Evolutionary conservation across 1,140 invertebrate genomes (phyloP).

Genomic region (Ooceraea biroi): DNA sequence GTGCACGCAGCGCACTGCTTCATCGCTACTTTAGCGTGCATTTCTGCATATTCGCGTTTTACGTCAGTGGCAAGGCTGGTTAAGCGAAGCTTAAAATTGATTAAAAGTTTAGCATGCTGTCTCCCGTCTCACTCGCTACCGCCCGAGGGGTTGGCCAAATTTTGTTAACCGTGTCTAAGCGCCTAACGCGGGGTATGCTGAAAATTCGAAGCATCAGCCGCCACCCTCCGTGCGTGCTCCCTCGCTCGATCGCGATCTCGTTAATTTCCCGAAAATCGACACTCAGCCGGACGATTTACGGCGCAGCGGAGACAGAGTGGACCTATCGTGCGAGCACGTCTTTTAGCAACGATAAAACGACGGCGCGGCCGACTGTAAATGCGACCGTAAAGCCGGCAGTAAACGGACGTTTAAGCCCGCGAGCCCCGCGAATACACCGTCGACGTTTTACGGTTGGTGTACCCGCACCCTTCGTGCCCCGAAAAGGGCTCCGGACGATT

Average conservation of each 20-base stretch:
- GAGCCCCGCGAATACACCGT: not conserved
- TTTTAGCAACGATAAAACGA: conserved; percentile 33
- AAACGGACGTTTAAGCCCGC: conserved; percentile 42
- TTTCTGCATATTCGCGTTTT: not conserved
- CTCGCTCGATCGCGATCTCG: conserved; percentile 8
- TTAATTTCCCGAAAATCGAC: conserved; percentile 36
- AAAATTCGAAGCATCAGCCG: too few relatives aligned
- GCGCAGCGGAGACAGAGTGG: conserved; percentile 1
- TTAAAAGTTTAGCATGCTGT: conserved; percentile 18
- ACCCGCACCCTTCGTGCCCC: not conserved
- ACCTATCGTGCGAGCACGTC: not conserved
- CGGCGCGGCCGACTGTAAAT: conserved; percentile 16
- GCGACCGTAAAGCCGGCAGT: conserved; percentile 23
- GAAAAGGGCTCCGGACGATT: not conserved
- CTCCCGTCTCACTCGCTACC: not conserved
- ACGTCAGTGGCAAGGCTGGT: not conserved
- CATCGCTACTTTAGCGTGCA: not conserved
- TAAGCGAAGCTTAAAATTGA: conserved; percentile 11
- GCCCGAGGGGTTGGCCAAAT: not conserved
- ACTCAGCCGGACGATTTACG: conserved; percentile 23
- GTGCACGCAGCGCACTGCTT: too few relatives aligned
- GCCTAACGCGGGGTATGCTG: not conserved
- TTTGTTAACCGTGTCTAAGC: not conserved
- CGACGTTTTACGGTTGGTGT: not conserved
- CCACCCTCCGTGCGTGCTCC: too few relatives aligned